phyloP scores from a whole-genome alignment of 2,888 invertebrate species.

The Smittia sp. region DNA sequence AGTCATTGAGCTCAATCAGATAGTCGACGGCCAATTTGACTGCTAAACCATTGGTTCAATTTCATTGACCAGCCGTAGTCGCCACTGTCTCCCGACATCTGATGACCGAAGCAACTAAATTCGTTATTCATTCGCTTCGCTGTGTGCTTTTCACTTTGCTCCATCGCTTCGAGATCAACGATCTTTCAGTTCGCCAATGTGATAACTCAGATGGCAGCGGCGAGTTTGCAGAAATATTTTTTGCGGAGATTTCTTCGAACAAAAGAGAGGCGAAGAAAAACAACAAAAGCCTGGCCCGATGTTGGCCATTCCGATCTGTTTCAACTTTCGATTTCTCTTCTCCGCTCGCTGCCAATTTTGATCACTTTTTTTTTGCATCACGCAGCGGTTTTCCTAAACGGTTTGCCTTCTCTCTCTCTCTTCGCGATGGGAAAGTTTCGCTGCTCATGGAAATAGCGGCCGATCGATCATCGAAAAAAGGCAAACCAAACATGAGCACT shows the following conservation, averaged over 20 bases:
- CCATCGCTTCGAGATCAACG: constrained; percentile 10
- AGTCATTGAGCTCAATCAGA: too few species aligned
- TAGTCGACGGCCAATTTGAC: too few species aligned
- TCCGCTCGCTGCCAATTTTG: constrained; percentile 29
- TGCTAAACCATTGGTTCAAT: too few species aligned
- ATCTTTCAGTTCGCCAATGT: neutral
- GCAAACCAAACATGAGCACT: neutral
- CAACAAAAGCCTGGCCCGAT: constrained; percentile 25
- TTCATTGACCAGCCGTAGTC: too few species aligned
- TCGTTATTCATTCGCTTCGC: too few species aligned
- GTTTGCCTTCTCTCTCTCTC: neutral
- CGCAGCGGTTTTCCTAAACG: constrained; percentile 16
- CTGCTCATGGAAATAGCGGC: neutral
- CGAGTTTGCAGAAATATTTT: neutral
- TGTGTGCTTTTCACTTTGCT: neutral
- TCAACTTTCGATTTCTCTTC: constrained; percentile 39
- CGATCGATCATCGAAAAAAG: constrained; percentile 27
- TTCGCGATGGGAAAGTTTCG: constrained; percentile 19
- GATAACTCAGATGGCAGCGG: neutral
- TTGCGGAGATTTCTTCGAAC: constrained; percentile 7
- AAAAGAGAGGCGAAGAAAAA: constrained; percentile 8
- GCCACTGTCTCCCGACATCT: too few species aligned
- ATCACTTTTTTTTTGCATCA: constrained; percentile 26
- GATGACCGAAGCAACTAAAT: too few species aligned
- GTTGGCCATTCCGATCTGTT: constrained; percentile 24